phyloP scores from a whole-genome alignment of 2,888 invertebrate species.

The Habrosyne pyritoides region DNA sequence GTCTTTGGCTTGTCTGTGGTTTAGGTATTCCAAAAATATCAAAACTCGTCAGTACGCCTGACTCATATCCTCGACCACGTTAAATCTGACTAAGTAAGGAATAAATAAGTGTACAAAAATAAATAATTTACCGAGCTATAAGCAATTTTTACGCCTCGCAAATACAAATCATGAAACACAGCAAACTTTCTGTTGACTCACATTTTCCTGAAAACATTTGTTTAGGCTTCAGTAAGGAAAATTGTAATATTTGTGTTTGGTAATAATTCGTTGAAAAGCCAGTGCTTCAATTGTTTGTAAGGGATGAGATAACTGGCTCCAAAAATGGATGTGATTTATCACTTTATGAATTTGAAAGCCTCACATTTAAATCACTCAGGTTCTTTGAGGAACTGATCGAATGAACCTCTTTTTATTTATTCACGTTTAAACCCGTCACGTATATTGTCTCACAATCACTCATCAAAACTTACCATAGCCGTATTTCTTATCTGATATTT shows the following conservation, averaged over 20 bases:
- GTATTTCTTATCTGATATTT: neutral
- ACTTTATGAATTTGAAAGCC: neutral
- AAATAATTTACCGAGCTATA: neutral
- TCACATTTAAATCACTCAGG: no score
- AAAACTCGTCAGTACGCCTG: neutral
- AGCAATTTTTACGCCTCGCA: neutral
- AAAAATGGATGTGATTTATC: neutral
- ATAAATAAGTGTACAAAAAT: neutral
- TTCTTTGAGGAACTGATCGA: neutral
- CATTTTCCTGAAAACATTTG: constrained; percentile 2
- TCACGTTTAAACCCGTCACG: neutral
- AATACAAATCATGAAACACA: constrained; percentile 1
- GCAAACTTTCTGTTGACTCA: neutral
- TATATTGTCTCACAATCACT: neutral
- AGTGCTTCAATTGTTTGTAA: neutral
- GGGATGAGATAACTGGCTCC: neutral
- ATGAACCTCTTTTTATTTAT: neutral
- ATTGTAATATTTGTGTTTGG: neutral
- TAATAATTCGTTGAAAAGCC: neutral
- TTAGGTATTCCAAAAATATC: neutral
- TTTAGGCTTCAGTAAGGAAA: neutral
- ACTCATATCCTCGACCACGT: neutral
- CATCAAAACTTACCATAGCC: neutral
- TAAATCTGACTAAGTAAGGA: neutral
- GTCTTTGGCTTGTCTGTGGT: no score